Evolutionary conservation across 2,888 invertebrate genomes (phyloP), one percentile per base, ranked within the genome.

Genomic region (Cremastobaeus sp.): DNA sequence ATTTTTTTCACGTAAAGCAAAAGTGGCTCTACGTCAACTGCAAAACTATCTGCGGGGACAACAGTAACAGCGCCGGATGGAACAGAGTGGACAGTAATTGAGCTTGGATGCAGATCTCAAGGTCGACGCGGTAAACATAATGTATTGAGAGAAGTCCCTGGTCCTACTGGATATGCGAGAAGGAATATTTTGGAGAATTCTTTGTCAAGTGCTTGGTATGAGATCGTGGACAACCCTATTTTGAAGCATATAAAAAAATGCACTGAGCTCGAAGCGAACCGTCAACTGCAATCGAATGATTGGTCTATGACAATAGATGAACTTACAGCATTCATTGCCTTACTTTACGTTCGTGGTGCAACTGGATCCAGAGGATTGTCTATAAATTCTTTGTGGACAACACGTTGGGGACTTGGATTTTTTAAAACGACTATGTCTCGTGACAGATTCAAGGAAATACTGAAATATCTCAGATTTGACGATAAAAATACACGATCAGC

Each of bases 351-450:
- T 34, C 34, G 45, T 28, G 52, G 64, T 2, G 54, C 30, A 2
- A 14, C 14, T 18, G 64, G 64, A 32, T 28, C 54, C 6, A 64
- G 17, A 14, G 34, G 28, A 12, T 35, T 64, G 5, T 12, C 20
- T 9, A 1, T 45, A 8, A 37, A 64, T 6, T 1, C 18, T n/a
- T 54, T 64, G 14, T 54, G 64, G 54, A 54, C 64, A n/a, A 14
- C 34, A 3, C 12, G 14, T n/a, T 64, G 64, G 52, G 18, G 30
- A 14, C 12, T 43, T 17, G 12, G 12, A 6, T 79, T 80, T 70
- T 77, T 76, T 60, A 57, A 68, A 20, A 50, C 55, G 12, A 72
- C 76, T n/a, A 37, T 62, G 45, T 17, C 28, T 9, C 34, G 64
- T 30, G 12, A 68, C 32, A 66, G 54, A 34, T 77, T 15, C n/a